These are phyloP conservation scores for Myrmecophaga tridactyla DNA, from an alignment of 2,113 vertebrate species.

Conservation along the genomic window DNA sequence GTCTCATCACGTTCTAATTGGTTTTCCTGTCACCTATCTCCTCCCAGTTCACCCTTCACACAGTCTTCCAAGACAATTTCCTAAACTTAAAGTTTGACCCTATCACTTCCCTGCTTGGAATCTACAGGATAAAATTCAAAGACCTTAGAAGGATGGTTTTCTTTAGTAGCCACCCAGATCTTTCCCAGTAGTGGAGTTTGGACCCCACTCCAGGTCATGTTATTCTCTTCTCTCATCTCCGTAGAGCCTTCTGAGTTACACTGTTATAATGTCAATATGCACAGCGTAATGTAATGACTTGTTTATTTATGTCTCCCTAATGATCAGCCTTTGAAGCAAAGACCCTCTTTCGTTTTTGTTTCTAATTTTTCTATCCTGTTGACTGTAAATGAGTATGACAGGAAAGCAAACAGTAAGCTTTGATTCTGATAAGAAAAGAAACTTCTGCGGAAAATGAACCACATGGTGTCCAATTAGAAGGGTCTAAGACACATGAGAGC, in stretches of 20 bases:
- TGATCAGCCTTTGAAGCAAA: neutral
- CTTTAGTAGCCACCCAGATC: neutral
- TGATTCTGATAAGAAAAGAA: conserved; percentile 11
- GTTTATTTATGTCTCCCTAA: neutral
- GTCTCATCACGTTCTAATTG: neutral
- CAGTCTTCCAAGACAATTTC: neutral
- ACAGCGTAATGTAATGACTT: neutral
- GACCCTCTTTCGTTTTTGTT: neutral
- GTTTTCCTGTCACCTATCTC: neutral
- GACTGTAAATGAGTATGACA: neutral
- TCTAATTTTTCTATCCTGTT: neutral
- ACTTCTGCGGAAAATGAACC: neutral
- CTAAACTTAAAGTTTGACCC: neutral
- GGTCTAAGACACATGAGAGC: neutral
- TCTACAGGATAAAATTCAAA: neutral
- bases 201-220: neutral
- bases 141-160: neutral
- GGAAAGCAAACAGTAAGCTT: neutral
- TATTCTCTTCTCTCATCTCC: neutral
- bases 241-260: neutral
- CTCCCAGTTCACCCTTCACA: neutral
- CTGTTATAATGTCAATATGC: neutral
- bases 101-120: neutral
- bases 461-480: neutral
- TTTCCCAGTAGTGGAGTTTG: neutral